Conservation (phyloP, 1,140 invertebrate genomes). For the Diabrotica virgifera region DNA sequence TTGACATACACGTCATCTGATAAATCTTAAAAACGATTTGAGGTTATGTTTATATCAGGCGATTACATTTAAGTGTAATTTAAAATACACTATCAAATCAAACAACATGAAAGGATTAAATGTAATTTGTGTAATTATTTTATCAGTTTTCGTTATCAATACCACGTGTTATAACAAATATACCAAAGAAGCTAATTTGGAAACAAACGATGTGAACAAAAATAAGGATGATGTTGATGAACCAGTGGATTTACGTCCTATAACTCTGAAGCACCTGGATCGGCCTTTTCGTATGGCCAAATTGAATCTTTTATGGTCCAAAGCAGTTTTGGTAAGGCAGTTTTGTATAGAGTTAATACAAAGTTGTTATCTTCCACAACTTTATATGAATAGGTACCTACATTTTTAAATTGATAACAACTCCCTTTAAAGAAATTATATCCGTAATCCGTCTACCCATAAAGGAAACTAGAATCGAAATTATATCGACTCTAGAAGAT, state of each 20-base stretch:
- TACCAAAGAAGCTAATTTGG: slow-evolving; percentile 36
- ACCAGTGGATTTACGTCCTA: slow-evolving; percentile 33
- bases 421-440: slow-evolving; percentile 6
- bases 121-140: neutral
- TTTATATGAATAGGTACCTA: too few relatives aligned
- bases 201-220: slow-evolving; percentile 7
- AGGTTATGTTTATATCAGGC: too few relatives aligned
- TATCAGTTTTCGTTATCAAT: neutral
- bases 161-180: slow-evolving; percentile 39
- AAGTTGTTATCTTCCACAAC: too few relatives aligned
- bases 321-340: slow-evolving; percentile 41
- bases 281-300: slow-evolving; percentile 47
- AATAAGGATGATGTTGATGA: slow-evolving; percentile 19
- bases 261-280: slow-evolving; percentile 43
- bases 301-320: slow-evolving; percentile 47
- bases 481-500: too few relatives aligned
- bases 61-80: too few relatives aligned
- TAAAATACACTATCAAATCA: too few relatives aligned
- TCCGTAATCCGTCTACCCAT: too few relatives aligned
- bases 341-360: neutral
- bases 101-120: neutral
- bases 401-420: too few relatives aligned
- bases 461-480: too few relatives aligned
- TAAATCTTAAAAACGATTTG: too few relatives aligned
- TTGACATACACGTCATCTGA: too few relatives aligned